These are phyloP conservation scores for Archegozetes longisetosus DNA, from an alignment of 1,140 invertebrate genomes.

Conservation along the genomic window DNA sequence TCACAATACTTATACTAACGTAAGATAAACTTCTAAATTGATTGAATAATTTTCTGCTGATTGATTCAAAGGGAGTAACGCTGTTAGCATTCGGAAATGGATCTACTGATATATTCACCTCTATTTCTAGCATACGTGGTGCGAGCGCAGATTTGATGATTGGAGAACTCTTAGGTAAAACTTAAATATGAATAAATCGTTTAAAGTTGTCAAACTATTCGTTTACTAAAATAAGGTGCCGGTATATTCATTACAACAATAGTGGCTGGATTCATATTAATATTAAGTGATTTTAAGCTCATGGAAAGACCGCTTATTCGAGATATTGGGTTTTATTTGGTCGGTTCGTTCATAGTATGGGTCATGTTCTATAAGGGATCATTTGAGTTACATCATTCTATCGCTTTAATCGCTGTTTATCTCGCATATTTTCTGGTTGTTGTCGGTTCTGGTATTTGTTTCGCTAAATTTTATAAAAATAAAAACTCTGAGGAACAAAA, in stretches of 20 bases:
- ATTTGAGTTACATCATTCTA: constrained; percentile 32
- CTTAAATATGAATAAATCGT: background rate
- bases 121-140: constrained; percentile 34
- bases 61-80: constrained; percentile 59
- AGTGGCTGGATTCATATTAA: constrained; percentile 42
- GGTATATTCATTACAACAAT: constrained; percentile 50
- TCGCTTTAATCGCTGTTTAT: constrained; percentile 19
- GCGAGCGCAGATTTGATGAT: constrained; percentile 39
- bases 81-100: constrained; percentile 62
- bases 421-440: constrained; percentile 16
- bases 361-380: constrained; percentile 31
- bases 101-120: constrained; percentile 54
- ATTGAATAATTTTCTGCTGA: too few relatives aligned
- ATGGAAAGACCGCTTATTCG: constrained; percentile 41
- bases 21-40: too few relatives aligned
- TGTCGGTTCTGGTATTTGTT: constrained; percentile 2
- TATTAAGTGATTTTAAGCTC: constrained; percentile 40
- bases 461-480: too few relatives aligned
- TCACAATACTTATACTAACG: too few relatives aligned
- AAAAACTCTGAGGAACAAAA: too few relatives aligned
- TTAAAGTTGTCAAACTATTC: background rate
- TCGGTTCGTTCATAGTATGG: constrained; percentile 36
- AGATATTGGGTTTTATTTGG: constrained; percentile 47
- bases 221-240: constrained; percentile 23
- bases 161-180: constrained; percentile 39